These are phyloP conservation scores for Potorous gilbertii DNA, from an alignment of 2,797 vertebrate genomes.

Conservation along the genomic window DNA sequence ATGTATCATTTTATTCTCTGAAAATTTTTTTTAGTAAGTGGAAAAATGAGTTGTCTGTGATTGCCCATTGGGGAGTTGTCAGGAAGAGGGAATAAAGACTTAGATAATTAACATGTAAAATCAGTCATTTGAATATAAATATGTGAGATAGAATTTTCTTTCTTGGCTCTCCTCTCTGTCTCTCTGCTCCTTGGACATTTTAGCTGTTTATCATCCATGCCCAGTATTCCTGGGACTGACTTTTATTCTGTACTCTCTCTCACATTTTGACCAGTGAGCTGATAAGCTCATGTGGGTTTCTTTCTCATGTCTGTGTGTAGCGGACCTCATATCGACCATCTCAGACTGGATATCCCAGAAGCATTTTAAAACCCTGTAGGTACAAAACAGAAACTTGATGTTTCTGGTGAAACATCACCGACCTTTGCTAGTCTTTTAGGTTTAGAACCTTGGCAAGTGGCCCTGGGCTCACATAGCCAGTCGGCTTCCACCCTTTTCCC, in stretches of 20 bases:
- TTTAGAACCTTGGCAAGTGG: not conserved
- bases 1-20: not conserved
- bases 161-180: too few relatives aligned
- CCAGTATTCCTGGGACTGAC: not conserved
- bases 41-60: not conserved
- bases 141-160: too few relatives aligned
- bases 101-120: not conserved
- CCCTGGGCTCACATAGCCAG: rapidly evolving
- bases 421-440: not conserved
- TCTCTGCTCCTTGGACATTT: too few relatives aligned
- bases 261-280: not conserved
- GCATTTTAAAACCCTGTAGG: not conserved
- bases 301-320: not conserved
- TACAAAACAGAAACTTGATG: not conserved
- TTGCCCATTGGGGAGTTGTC: not conserved
- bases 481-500: not conserved
- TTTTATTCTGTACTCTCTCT: too few relatives aligned
- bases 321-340: not conserved
- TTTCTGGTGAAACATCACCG: not conserved
- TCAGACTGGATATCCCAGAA: not conserved
- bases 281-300: not conserved
- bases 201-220: not conserved
- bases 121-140: not conserved
- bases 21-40: not conserved
- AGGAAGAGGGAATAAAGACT: not conserved